Evolutionary conservation across 1,140 invertebrate species (phyloP).

Genomic region (Bombus ignitus): DNA sequence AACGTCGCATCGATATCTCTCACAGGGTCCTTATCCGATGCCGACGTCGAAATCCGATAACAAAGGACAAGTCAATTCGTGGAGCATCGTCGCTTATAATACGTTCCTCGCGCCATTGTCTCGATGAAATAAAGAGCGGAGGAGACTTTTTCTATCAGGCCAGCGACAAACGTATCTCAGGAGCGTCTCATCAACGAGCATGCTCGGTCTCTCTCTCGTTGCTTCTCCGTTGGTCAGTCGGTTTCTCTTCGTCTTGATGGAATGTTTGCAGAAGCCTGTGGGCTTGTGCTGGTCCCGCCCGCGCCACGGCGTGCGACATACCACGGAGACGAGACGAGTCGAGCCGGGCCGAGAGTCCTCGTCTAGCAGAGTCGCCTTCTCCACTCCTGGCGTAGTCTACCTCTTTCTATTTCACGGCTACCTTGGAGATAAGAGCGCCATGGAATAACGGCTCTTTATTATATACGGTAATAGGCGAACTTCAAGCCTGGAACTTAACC

Average conservation of each 20-base stretch:
- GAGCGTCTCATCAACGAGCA: slow-evolving; percentile 44
- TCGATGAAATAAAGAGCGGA: slow-evolving; percentile 30
- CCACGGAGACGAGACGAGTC: background rate
- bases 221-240: background rate
- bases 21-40: slow-evolving; percentile 39
- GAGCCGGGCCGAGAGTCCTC: slow-evolving; percentile 23
- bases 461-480: slow-evolving; percentile 71
- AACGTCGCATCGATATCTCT: slow-evolving; percentile 42
- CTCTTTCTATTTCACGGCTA: slow-evolving; percentile 69
- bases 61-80: slow-evolving; percentile 39
- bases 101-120: slow-evolving; percentile 28
- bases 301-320: background rate
- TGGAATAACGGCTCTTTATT: slow-evolving; percentile 71
- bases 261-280: slow-evolving; percentile 59
- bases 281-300: slow-evolving; percentile 29
- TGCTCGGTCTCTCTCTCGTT: background rate
- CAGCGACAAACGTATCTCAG: slow-evolving; percentile 56
- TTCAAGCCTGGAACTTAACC: slow-evolving; percentile 68
- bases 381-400: slow-evolving; percentile 28
- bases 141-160: slow-evolving; percentile 44
- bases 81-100: slow-evolving; percentile 25
- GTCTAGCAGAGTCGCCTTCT: slow-evolving; percentile 10
- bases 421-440: slow-evolving; percentile 66
- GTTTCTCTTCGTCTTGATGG: background rate
- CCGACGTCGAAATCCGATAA: slow-evolving; percentile 47